These are phyloP conservation scores for Acleris holmiana DNA, from an alignment of 2,888 invertebrate genomes.

Conservation along the genomic window DNA sequence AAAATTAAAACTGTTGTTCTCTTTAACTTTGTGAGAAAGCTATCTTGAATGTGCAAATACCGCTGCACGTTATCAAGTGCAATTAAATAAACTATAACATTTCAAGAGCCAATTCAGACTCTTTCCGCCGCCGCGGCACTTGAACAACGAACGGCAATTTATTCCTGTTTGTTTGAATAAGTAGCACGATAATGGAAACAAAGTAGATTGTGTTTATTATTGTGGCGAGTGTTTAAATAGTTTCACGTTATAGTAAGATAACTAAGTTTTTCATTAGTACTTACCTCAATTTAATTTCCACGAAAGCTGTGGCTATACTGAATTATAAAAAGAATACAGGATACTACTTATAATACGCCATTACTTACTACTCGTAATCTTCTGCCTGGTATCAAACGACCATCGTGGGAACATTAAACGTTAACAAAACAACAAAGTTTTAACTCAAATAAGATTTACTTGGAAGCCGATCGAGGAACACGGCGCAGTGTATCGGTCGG, in stretches of 20 bases:
- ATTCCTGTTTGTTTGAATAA: constrained; percentile 18
- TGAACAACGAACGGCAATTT: constrained; percentile 15
- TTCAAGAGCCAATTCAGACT: constrained; percentile 24
- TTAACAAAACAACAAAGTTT: constrained; percentile 14
- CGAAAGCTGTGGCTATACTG: too few relatives aligned
- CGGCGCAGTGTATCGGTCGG: constrained; percentile 10
- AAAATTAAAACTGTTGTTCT: constrained; percentile 6
- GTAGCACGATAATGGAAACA: constrained; percentile 18
- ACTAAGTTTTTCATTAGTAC: too few relatives aligned
- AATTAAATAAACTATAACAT: constrained; percentile 36
- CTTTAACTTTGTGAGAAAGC: constrained; percentile 2
- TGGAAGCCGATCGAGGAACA: constrained; percentile 7
- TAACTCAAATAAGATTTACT: constrained; percentile 4
- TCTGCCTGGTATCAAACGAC: too few relatives aligned
- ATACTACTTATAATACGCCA: too few relatives aligned
- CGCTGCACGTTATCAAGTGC: constrained; percentile 24
- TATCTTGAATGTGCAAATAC: constrained; percentile 8
- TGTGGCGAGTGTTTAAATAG: too few relatives aligned
- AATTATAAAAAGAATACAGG: too few relatives aligned
- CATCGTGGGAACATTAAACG: background rate
- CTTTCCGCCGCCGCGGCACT: constrained; percentile 1
- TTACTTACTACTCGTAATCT: too few relatives aligned
- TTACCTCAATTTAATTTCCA: too few relatives aligned
- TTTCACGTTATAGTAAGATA: too few relatives aligned
- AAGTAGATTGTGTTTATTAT: background rate